Conservation (phyloP, 1,140 invertebrate genomes). For the Saccostrea cuccullata region DNA sequence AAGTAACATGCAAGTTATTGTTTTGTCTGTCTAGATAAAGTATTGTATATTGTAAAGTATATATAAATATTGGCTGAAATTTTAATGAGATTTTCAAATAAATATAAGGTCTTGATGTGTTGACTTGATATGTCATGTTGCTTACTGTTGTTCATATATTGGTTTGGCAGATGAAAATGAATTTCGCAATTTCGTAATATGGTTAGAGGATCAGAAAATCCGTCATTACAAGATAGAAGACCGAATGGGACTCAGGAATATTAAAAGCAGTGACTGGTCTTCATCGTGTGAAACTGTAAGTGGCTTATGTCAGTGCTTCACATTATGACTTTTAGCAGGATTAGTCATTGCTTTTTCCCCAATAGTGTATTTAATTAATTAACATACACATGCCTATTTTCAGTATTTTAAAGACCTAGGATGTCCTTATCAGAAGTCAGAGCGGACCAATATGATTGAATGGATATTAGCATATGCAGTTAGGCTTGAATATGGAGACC, state of each 20-base stretch:
- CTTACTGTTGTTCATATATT: background rate
- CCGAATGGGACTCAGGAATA: conserved; percentile 84
- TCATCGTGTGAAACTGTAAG: conserved; percentile 82
- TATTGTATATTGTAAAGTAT: too few relatives aligned
- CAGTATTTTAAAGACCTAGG: conserved; percentile 88
- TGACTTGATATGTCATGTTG: too few relatives aligned
- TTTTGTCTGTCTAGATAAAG: too few relatives aligned
- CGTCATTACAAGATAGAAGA: conserved; percentile 92
- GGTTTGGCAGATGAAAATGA: conserved; percentile 74
- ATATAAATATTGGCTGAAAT: too few relatives aligned
- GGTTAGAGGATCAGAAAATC: conserved; percentile 97
- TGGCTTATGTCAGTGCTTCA: background rate
- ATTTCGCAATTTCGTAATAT: conserved; percentile 89
- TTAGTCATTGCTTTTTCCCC: too few relatives aligned
- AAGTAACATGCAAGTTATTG: too few relatives aligned
- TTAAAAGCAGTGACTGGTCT: conserved; percentile 85
- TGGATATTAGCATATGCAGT: conserved; percentile 93
- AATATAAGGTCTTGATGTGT: too few relatives aligned
- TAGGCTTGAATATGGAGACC: conserved; percentile 89
- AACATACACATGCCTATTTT: background rate
- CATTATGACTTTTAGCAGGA: too few relatives aligned
- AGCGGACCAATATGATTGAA: conserved; percentile 84
- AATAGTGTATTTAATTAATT: background rate
- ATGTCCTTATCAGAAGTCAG: conserved; percentile 82
- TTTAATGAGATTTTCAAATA: too few relatives aligned